Evolutionary conservation across 2,797 vertebrate genomes (phyloP).

Genomic region (Silurus lanzhouensis): DNA sequence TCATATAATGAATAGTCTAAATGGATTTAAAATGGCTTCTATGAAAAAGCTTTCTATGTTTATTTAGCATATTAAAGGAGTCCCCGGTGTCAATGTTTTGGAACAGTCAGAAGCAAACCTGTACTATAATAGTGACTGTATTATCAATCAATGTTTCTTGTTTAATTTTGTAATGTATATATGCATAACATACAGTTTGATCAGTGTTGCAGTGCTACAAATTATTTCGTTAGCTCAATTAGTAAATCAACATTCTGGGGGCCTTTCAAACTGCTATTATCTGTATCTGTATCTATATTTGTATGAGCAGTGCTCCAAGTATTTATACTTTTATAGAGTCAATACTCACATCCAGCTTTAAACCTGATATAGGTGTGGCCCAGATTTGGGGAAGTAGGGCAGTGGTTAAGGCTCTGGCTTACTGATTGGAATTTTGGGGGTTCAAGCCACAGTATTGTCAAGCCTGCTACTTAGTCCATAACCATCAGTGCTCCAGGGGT

Average conservation of each 20-base stretch:
- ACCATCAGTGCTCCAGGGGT: too few relatives aligned
- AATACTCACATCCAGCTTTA: background rate
- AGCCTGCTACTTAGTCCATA: too few relatives aligned
- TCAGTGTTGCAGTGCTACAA: background rate
- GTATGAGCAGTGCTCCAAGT: background rate
- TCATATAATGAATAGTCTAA: background rate
- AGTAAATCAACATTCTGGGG: background rate
- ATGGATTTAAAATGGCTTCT: too few relatives aligned
- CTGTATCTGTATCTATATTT: background rate
- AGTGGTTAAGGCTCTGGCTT: too few relatives aligned
- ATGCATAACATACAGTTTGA: background rate
- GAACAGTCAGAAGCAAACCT: background rate
- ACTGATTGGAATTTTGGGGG: too few relatives aligned
- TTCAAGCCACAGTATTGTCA: too few relatives aligned
- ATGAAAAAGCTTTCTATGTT: too few relatives aligned
- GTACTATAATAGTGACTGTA: too few relatives aligned
- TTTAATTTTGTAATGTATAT: background rate
- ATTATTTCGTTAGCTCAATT: background rate
- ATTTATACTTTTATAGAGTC: background rate
- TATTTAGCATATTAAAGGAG: too few relatives aligned
- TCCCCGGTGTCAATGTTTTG: too few relatives aligned
- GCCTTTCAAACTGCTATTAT: background rate
- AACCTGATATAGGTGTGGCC: background rate
- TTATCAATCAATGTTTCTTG: background rate
- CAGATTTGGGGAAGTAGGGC: background rate